Percentiles rank a stretch among this genome's conserved stretches.
phyloP scores from a whole-genome alignment of 2,888 invertebrate species.

The Hypolimnas misippus region DNA sequence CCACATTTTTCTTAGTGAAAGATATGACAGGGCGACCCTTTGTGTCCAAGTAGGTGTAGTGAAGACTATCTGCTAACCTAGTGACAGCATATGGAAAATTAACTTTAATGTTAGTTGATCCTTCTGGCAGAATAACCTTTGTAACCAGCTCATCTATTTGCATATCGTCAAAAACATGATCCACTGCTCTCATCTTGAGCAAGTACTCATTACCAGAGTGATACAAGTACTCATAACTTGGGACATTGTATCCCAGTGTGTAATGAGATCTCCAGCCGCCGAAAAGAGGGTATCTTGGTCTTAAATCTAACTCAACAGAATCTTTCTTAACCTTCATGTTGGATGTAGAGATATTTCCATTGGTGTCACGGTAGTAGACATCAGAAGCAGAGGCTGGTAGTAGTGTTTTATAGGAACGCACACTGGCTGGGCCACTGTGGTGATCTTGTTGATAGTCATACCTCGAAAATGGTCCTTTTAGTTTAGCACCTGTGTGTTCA shows the following conservation, averaged over 20 bases:
- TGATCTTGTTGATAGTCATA: slow-evolving; percentile 98
- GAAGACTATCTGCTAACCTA: slow-evolving; percentile 88
- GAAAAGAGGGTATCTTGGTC: slow-evolving; percentile 98
- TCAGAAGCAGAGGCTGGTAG: slow-evolving; percentile 95
- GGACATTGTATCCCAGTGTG: slow-evolving; percentile 97
- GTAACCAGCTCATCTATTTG: slow-evolving; percentile 94
- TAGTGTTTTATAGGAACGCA: slow-evolving; percentile 95
- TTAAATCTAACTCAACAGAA: slow-evolving; percentile 96
- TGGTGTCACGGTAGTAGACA: slow-evolving; percentile 98
- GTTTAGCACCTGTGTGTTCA: slow-evolving; percentile 94
- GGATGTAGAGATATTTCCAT: slow-evolving; percentile 99
- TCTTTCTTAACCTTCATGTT: slow-evolving; percentile 94
- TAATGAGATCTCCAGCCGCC: slow-evolving; percentile 99
- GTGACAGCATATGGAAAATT: slow-evolving; percentile 92
- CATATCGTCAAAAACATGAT: slow-evolving; percentile 99
- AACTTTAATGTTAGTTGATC: slow-evolving; percentile 91
- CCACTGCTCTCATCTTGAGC: slow-evolving; percentile 96
- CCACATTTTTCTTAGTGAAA: slow-evolving; percentile 92
- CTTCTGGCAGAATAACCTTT: slow-evolving; percentile 97
- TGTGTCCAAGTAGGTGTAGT: slow-evolving; percentile 97
- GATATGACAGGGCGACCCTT: slow-evolving; percentile 95
- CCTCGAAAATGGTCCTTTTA: slow-evolving; percentile 98
- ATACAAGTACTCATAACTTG: slow-evolving; percentile 97
- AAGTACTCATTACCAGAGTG: slow-evolving; percentile 91
- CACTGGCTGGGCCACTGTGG: slow-evolving; percentile 93